Conservation (phyloP, 2,113 vertebrate genomes). For the Kryptolebias marmoratus region DNA sequence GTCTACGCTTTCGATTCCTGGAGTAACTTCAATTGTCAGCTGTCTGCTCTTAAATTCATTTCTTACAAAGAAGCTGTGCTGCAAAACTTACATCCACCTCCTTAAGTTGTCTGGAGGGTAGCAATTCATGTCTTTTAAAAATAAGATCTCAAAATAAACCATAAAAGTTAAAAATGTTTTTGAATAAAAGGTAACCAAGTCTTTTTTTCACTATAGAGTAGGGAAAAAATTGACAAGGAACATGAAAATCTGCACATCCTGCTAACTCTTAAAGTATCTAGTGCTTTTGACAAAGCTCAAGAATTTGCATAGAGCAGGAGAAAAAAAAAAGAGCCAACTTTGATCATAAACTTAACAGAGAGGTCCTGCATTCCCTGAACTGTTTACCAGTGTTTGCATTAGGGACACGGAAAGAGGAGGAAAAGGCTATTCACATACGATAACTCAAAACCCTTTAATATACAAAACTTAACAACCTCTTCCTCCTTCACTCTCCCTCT, state of each 20-base stretch:
- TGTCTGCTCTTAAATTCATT: slow-evolving; percentile 11
- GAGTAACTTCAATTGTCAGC: slow-evolving; percentile 12
- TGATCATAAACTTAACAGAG: slow-evolving; percentile 5
- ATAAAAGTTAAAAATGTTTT: too few species aligned
- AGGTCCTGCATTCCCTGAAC: not conserved
- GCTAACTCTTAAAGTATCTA: not conserved
- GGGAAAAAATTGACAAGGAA: not conserved
- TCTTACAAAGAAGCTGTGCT: not conserved
- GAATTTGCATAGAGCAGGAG: not conserved
- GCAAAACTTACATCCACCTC: slow-evolving; percentile 17
- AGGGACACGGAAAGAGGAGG: slow-evolving; percentile 19
- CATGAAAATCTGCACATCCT: not conserved
- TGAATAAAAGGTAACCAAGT: too few species aligned
- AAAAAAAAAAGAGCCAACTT: slow-evolving; percentile 2
- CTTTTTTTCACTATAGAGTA: too few species aligned
- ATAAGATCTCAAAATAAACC: too few species aligned
- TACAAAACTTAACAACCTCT: not conserved
- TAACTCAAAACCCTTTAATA: slow-evolving; percentile 7
- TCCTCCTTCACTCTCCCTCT: slow-evolving; percentile 7
- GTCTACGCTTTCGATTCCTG: not conserved
- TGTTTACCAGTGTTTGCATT: slow-evolving; percentile 24
- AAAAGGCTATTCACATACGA: slow-evolving; percentile 18
- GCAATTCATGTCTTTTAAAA: not conserved
- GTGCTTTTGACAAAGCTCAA: not conserved
- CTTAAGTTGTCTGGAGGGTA: slow-evolving; percentile 17